A percentile compares a stretch with the other conserved stretches of the same genome.
These are phyloP conservation scores for Noctua janthe DNA, from an alignment of 2,888 invertebrate species.

Conservation along the genomic window DNA sequence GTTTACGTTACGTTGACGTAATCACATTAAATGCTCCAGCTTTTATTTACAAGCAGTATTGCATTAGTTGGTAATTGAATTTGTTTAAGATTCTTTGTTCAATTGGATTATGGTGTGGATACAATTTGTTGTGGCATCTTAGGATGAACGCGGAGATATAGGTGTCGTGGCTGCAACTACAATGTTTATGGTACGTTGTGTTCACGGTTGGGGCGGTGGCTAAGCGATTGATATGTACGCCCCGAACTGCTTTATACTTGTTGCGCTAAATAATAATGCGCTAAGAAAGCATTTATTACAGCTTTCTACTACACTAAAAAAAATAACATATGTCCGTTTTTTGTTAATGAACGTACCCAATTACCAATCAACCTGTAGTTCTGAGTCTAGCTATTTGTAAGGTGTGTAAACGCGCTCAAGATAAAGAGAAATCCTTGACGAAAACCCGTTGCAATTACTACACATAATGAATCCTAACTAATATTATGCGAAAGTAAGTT, in stretches of 20 bases:
- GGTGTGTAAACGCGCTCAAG: no score
- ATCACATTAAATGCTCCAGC: conserved; percentile 52
- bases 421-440: no score
- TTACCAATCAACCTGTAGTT: no score
- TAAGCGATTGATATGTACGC: not conserved
- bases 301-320: no score
- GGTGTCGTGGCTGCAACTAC: not conserved
- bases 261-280: no score
- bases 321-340: no score
- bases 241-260: not conserved
- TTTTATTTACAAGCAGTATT: conserved; percentile 55
- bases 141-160: not conserved
- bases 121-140: conserved; percentile 42
- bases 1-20: conserved; percentile 25
- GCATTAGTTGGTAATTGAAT: conserved; percentile 63
- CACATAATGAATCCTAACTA: no score
- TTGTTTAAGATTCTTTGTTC: conserved; percentile 58
- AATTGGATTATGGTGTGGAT: conserved; percentile 58
- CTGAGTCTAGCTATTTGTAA: no score
- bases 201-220: not conserved
- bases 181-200: not conserved
- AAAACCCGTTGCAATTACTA: no score
- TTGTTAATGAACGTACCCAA: no score
- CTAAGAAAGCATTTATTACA: not conserved
- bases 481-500: no score